phyloP scores from a whole-genome alignment of 2,113 vertebrate genomes.

The Coregonus clupeaformis region DNA sequence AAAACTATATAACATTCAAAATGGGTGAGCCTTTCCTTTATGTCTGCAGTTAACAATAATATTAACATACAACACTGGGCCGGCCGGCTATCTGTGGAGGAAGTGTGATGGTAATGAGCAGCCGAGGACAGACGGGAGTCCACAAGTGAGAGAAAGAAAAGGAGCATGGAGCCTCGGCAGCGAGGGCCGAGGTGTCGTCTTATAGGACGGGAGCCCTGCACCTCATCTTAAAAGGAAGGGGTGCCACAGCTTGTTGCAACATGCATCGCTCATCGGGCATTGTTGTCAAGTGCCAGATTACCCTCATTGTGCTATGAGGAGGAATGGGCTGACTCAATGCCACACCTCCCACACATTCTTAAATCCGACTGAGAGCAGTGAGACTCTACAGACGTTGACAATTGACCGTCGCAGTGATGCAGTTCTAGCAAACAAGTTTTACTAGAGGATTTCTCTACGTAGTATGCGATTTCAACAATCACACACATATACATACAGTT shows the following conservation, averaged over 20 bases:
- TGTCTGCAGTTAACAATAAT: conserved; percentile 70
- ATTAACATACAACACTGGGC: conserved; percentile 60
- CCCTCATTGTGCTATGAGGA: conserved; percentile 54
- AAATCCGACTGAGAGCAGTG: conserved; percentile 44
- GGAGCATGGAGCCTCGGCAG: conserved; percentile 51
- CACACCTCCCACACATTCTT: conserved; percentile 48
- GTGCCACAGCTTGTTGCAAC: conserved; percentile 29
- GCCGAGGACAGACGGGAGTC: conserved; percentile 66
- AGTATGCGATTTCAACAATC: too few species aligned
- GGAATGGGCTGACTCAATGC: conserved; percentile 54
- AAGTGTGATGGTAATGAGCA: conserved; percentile 61
- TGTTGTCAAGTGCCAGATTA: conserved; percentile 64
- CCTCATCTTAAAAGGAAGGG: conserved; percentile 60
- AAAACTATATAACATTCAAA: conserved; percentile 61
- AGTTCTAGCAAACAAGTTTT: too few species aligned
- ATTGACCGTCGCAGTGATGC: conserved; percentile 14
- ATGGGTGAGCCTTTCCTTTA: conserved; percentile 56
- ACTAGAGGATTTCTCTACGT: too few species aligned
- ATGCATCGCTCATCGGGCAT: conserved; percentile 49
- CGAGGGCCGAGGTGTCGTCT: conserved; percentile 56
- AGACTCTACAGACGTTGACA: conserved; percentile 37
- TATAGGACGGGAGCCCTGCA: conserved; percentile 50
- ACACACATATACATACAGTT: too few species aligned
- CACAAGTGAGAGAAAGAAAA: conserved; percentile 57
- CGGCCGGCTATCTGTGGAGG: conserved; percentile 26